A percentile compares a stretch with the other conserved stretches of the same genome.
These are phyloP conservation scores for Smutsia gigantea DNA, from an alignment of 2,797 vertebrate genomes.

Conservation along the genomic window DNA sequence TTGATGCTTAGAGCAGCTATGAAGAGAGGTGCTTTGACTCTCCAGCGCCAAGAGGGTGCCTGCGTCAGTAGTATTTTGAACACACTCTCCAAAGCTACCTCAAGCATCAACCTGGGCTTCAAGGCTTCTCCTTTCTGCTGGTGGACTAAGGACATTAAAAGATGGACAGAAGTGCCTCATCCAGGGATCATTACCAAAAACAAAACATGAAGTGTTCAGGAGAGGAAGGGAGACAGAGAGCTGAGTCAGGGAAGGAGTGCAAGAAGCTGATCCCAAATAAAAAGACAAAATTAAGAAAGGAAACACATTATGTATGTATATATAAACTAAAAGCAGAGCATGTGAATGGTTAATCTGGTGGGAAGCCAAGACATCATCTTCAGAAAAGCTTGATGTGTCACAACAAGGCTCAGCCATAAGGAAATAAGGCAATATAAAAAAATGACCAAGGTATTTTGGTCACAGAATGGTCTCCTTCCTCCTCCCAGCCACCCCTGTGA, in stretches of 20 bases:
- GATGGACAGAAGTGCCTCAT: conserved; percentile 63
- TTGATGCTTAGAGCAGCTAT: conserved; percentile 58
- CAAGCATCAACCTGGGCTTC: conserved; percentile 45
- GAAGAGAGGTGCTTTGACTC: conserved; percentile 70
- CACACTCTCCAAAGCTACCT: conserved; percentile 62
- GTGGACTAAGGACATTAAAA: conserved; percentile 66
- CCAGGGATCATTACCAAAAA: conserved; percentile 70
- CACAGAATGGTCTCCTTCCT: conserved; percentile 85
- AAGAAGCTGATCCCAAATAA: conserved; percentile 80
- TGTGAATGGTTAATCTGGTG: conserved; percentile 79
- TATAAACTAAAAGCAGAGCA: conserved; percentile 84
- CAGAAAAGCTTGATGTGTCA: conserved; percentile 77
- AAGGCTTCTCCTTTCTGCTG: conserved; percentile 66
- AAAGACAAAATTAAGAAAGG: conserved; percentile 74
- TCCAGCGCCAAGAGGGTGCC: conserved; percentile 76
- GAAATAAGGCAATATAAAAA: conserved; percentile 86
- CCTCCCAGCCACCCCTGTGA: conserved; percentile 84
- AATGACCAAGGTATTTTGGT: conserved; percentile 86
- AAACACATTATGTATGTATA: conserved; percentile 78
- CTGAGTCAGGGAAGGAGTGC: conserved; percentile 63
- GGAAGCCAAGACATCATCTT: conserved; percentile 79
- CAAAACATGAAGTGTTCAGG: conserved; percentile 70
- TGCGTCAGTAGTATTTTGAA: conserved; percentile 78
- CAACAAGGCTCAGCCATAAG: conserved; percentile 82
- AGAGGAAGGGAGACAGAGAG: conserved; percentile 66